Evolutionary conservation across 2,113 vertebrate genomes (phyloP), one percentile per base, ranked within the genome.

Genomic region (Heliornis fulica): DNA sequence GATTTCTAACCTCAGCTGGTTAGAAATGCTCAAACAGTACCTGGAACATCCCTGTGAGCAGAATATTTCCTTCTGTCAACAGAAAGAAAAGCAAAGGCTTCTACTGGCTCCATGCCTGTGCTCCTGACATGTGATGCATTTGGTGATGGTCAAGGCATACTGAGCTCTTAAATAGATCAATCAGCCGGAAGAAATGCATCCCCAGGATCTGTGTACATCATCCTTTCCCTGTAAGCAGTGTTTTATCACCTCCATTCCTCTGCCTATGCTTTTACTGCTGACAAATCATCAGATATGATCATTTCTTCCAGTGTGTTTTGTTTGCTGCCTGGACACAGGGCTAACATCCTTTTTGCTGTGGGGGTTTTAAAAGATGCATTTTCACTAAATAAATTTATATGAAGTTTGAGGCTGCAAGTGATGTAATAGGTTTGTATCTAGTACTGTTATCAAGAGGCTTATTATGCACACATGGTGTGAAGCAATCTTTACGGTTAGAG

Each of bases 401-500:
- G 76, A 85, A 95, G 63, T 31, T 32, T 57, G 29, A 94, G 85
- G 38, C 29, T 95, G 48, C 22, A 46, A 70, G 46, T 88, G 63
- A 83, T 26, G 53, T 51, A 60, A 7, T 36, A 72, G n/a, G 6
- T 83, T 85, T 77, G 85, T 56, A 59, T 83, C 61, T 22, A 59
- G 22, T 0, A 0, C 22, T 75, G 50, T 48, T 86, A 86, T 74
- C 75, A 63, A 48, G 68, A 84, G 34, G 46, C 29, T n/a, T 89
- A 22, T 80, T 88, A 36, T 14, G 18, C 46, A 66, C 29, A 57
- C 18, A n/a, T 0, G 0, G 13, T 83, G 31, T 90, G 91, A 86
- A 90, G 85, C 87, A 95, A 83, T 91, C 75, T 54, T 77, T 82
- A 59, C 41, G 80, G 59, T 68, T 74, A 87, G 48, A 71, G 61